Evolutionary conservation across 2,888 invertebrate species (phyloP).

Genomic region (Hirtodrosophila confusa): DNA sequence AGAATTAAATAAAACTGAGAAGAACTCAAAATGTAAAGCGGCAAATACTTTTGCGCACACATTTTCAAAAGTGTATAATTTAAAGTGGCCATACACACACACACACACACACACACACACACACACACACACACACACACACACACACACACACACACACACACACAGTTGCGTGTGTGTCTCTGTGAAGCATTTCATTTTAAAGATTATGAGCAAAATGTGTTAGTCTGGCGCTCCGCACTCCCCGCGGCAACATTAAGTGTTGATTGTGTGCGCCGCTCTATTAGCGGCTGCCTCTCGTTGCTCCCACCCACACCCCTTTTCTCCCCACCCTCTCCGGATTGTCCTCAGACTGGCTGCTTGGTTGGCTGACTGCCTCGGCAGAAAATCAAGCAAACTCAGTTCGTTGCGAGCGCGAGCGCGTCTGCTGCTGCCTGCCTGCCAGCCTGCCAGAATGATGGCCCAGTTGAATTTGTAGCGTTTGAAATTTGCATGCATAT

Average conservation of each 20-base stretch:
- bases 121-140: conserved; percentile 20
- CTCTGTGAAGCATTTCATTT: conserved; percentile 61
- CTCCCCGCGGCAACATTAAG: conserved; percentile 76
- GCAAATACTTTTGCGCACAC: conserved; percentile 55
- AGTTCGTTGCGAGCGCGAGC: conserved; percentile 77
- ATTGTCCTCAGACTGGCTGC: conserved; percentile 32
- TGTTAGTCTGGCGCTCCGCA: conserved; percentile 57
- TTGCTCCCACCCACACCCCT: conserved; percentile 3
- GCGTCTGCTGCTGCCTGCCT: conserved; percentile 70
- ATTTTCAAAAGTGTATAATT: conserved; percentile 55
- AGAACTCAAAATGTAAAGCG: conserved; percentile 66
- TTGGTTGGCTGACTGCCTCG: conserved; percentile 52
- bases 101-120: conserved; percentile 9
- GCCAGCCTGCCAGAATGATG: conserved; percentile 54
- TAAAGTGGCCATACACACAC: conserved; percentile 51
- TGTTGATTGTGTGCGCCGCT: conserved; percentile 79
- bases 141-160: conserved; percentile 6
- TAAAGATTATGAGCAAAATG: conserved; percentile 78
- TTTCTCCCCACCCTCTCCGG: conserved; percentile 5
- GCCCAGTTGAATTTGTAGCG: conserved; percentile 64
- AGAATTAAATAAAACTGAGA: conserved; percentile 12
- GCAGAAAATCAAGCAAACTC: conserved; percentile 70
- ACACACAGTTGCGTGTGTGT: conserved; percentile 20
- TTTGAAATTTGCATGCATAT: conserved; percentile 72
- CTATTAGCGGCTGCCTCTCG: conserved; percentile 70